These are phyloP conservation scores for Melospiza melodia DNA, from an alignment of 2,113 vertebrate genomes.

Conservation along the genomic window DNA sequence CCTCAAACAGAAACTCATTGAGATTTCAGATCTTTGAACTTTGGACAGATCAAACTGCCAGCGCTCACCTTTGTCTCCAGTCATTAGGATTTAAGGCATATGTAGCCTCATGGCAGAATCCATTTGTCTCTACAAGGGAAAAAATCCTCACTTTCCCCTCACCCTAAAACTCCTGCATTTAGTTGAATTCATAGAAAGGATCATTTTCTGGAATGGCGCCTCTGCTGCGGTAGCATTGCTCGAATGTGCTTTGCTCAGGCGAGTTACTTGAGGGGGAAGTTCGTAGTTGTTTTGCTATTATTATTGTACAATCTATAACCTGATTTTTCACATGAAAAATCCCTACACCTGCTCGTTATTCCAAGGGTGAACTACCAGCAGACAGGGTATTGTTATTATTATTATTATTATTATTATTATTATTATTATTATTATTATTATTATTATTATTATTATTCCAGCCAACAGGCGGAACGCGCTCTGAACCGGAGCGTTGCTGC, in stretches of 20 bases:
- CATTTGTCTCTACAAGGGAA: neutral
- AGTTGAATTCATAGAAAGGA: neutral
- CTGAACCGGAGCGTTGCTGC: neutral
- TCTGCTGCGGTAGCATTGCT: neutral
- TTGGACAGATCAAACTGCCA: conserved; percentile 67
- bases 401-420: too few species aligned
- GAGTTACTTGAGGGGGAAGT: neutral
- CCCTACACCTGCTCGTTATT: neutral
- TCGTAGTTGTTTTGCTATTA: neutral
- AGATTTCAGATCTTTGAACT: conserved; percentile 74
- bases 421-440: neutral
- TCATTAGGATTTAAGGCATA: conserved; percentile 1
- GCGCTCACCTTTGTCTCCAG: conserved; percentile 46
- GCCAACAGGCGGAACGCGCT: neutral
- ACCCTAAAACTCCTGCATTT: neutral
- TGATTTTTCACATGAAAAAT: neutral
- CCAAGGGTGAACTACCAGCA: neutral
- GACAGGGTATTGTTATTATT: too few species aligned
- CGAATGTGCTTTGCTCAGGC: neutral
- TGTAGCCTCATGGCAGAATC: conserved; percentile 1
- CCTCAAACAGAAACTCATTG: conserved; percentile 52
- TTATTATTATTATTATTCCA: neutral
- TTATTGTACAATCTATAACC: neutral
- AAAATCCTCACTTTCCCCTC: neutral
- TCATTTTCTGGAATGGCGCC: neutral